Conservation (phyloP, 2,113 vertebrate species). For the Caretta caretta region DNA sequence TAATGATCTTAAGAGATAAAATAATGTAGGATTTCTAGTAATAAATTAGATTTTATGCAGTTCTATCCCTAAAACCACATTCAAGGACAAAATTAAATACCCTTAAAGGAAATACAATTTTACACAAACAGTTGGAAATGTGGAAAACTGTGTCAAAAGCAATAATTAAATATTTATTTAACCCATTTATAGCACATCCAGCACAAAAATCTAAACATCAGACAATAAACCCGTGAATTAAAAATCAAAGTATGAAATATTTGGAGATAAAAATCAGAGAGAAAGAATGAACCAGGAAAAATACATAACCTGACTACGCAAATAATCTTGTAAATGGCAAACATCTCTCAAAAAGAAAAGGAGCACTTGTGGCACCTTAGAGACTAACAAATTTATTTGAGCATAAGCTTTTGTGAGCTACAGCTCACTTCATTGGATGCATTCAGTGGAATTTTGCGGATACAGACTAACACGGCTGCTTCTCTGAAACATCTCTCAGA, state of each 20-base stretch:
- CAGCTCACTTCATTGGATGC: too few species aligned
- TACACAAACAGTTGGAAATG: background rate
- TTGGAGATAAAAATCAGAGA: background rate
- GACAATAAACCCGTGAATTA: background rate
- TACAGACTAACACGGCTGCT: too few species aligned
- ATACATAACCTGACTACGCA: rapidly evolving
- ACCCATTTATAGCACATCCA: background rate
- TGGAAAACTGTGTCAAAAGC: background rate
- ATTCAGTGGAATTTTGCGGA: too few species aligned
- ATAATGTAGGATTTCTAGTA: rapidly evolving
- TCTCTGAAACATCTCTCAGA: background rate
- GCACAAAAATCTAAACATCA: background rate
- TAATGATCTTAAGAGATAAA: background rate
- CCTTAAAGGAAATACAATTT: background rate
- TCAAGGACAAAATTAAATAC: background rate
- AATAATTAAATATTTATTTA: background rate
- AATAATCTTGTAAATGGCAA: background rate
- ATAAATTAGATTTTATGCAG: background rate
- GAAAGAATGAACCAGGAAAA: background rate
- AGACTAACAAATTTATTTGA: too few species aligned
- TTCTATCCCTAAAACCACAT: background rate
- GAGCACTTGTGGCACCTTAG: too few species aligned
- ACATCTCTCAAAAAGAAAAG: background rate
- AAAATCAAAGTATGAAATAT: background rate
- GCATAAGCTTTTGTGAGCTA: too few species aligned